These are phyloP conservation scores for Sminthurides aquaticus DNA, from an alignment of 2,888 invertebrate species.

Conservation along the genomic window DNA sequence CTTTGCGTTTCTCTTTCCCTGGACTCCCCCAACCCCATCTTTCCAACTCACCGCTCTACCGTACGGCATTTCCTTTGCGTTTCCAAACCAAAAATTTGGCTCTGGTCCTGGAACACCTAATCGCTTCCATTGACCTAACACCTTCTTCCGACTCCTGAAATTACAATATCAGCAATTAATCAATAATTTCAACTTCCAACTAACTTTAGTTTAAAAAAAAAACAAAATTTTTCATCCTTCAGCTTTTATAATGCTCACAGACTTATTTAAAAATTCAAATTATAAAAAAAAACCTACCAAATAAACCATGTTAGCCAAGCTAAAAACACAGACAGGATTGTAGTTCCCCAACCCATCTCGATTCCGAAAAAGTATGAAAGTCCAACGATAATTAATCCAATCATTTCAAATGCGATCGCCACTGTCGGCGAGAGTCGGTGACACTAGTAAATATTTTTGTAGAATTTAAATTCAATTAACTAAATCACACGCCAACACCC, in stretches of 20 bases:
- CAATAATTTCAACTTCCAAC: too few relatives aligned
- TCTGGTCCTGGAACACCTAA: conserved; percentile 39
- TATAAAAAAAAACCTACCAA: conserved; percentile 7
- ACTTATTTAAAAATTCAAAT: too few relatives aligned
- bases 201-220: too few relatives aligned
- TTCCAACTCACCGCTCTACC: conserved; percentile 39
- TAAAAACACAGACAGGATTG: conserved; percentile 22
- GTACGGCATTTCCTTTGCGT: conserved; percentile 41
- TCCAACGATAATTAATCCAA: background rate
- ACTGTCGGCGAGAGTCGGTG: too few relatives aligned
- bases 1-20: conserved; percentile 2
- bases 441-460: too few relatives aligned
- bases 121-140: conserved; percentile 39
- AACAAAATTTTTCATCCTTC: too few relatives aligned
- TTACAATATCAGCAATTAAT: background rate
- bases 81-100: conserved; percentile 42
- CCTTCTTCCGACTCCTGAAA: conserved; percentile 39
- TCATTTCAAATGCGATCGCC: too few relatives aligned
- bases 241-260: too few relatives aligned
- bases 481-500: too few relatives aligned
- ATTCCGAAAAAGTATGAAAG: background rate
- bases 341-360: background rate
- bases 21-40: too few relatives aligned
- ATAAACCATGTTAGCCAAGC: conserved; percentile 23
- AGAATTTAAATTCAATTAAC: too few relatives aligned